These are phyloP conservation scores for Drosophila meridionalis DNA, from an alignment of 2,888 invertebrate species.

Conservation along the genomic window DNA sequence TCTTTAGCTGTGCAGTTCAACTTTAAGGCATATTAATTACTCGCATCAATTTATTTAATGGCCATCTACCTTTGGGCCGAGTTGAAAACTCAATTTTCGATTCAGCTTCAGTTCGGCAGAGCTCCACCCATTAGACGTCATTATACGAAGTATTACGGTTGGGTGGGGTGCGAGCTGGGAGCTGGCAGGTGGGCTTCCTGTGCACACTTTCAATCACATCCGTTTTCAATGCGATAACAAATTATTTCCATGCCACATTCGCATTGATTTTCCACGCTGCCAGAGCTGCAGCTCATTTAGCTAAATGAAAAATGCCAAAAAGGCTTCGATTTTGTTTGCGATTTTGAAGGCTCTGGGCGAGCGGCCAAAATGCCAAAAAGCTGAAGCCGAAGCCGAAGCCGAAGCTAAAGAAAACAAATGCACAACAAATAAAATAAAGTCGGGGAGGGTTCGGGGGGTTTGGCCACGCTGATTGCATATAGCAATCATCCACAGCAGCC, in stretches of 20 bases:
- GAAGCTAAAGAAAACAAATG: slow-evolving; percentile 61
- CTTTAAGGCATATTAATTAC: slow-evolving; percentile 42
- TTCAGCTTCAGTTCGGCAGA: slow-evolving; percentile 3
- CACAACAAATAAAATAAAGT: slow-evolving; percentile 67
- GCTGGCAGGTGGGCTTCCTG: slow-evolving; percentile 6
- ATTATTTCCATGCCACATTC: slow-evolving; percentile 73
- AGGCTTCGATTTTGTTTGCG: slow-evolving; percentile 37
- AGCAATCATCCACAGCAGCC: slow-evolving; percentile 54
- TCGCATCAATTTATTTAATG: slow-evolving; percentile 50
- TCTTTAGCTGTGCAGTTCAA: background rate
- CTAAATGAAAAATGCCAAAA: slow-evolving; percentile 67
- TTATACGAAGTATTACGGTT: slow-evolving; percentile 14
- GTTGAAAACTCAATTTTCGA: slow-evolving; percentile 17
- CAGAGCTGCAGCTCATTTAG: slow-evolving; percentile 63
- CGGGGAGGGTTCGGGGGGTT: no score
- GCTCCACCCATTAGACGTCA: background rate
- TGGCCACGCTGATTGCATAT: slow-evolving; percentile 58
- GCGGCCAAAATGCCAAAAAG: slow-evolving; percentile 52
- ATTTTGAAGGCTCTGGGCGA: slow-evolving; percentile 53
- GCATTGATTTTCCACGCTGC: slow-evolving; percentile 63
- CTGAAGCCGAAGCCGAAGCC: background rate
- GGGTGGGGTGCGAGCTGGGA: background rate
- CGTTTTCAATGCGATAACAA: slow-evolving; percentile 68
- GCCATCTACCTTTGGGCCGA: slow-evolving; percentile 15
- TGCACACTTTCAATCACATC: slow-evolving; percentile 51